A percentile compares a stretch with the other conserved stretches of the same genome.
These are phyloP conservation scores for Aporrectodea caliginosa DNA, from an alignment of 1,140 invertebrate species.

Conservation along the genomic window DNA sequence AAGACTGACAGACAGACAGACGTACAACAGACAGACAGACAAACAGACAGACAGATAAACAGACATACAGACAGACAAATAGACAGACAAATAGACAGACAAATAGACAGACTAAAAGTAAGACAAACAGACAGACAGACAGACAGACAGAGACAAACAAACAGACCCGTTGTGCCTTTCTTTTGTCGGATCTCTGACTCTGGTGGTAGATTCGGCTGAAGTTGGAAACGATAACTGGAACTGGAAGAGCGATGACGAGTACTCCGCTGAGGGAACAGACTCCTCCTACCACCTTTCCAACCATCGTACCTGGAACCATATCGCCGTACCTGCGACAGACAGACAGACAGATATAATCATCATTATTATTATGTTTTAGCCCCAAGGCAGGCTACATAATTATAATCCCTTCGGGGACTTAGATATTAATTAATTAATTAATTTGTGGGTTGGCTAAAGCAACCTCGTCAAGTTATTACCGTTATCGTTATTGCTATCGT, in stretches of 20 bases:
- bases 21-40: too few relatives aligned
- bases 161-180: slow-evolving; percentile 95
- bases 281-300: slow-evolving; percentile 97
- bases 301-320: slow-evolving; percentile 97
- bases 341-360: background rate
- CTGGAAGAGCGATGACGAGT: slow-evolving; percentile 97
- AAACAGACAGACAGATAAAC: background rate
- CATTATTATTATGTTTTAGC: background rate
- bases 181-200: slow-evolving; percentile 97
- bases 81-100: too few relatives aligned
- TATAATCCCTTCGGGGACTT: background rate
- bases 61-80: too few relatives aligned
- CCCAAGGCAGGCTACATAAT: background rate
- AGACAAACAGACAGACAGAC: too few relatives aligned
- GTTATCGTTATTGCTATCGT: too few relatives aligned
- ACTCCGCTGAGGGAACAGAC: slow-evolving; percentile 98
- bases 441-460: background rate
- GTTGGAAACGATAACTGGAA: too few relatives aligned
- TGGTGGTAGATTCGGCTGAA: slow-evolving; percentile 99
- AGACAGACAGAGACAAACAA: too few relatives aligned
- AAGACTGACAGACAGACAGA: too few relatives aligned
- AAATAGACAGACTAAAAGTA: too few relatives aligned
- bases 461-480: background rate
- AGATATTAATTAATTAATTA: background rate
- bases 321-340: slow-evolving; percentile 82